Evolutionary conservation across 2,888 invertebrate genomes (phyloP).

Genomic region (Nipponacmea schrenckii): DNA sequence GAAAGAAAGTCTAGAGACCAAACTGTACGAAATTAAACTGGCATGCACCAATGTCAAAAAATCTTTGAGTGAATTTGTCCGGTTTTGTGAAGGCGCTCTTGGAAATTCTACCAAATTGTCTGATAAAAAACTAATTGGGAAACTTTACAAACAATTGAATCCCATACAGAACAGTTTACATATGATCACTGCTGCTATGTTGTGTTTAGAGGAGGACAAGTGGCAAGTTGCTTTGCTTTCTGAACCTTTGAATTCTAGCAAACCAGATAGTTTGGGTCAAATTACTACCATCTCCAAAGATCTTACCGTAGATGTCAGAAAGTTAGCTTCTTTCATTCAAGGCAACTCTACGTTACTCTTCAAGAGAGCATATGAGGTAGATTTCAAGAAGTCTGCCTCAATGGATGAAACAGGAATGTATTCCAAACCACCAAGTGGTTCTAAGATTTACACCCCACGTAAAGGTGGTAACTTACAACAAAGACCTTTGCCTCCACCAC

Average conservation of each 20-base stretch:
- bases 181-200: constrained; percentile 46
- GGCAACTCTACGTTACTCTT: constrained; percentile 65
- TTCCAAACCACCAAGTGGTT: constrained; percentile 43
- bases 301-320: constrained; percentile 87
- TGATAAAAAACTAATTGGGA: constrained; percentile 58
- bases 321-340: constrained; percentile 89
- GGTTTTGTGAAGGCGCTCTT: constrained; percentile 88
- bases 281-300: constrained; percentile 87
- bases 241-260: constrained; percentile 66
- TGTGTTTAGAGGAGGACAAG: constrained; percentile 52
- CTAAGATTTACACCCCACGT: constrained; percentile 27
- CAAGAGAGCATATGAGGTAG: constrained; percentile 46
- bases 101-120: constrained; percentile 80
- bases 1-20: constrained; percentile 81
- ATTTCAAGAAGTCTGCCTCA: constrained; percentile 23
- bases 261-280: constrained; percentile 86
- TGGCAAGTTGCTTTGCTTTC: constrained; percentile 54
- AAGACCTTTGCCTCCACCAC: constrained; percentile 69
- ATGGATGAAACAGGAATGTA: constrained; percentile 20
- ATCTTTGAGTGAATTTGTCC: constrained; percentile 85
- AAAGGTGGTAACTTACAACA: constrained; percentile 73
- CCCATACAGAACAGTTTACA: constrained; percentile 55
- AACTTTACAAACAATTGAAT: constrained; percentile 51
- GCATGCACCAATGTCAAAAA: constrained; percentile 82
- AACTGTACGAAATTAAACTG: constrained; percentile 84